A percentile compares a stretch with the other conserved stretches of the same genome.
These are phyloP conservation scores for Catharus fuscescens DNA, from an alignment of 2,113 vertebrate genomes.

Conservation along the genomic window DNA sequence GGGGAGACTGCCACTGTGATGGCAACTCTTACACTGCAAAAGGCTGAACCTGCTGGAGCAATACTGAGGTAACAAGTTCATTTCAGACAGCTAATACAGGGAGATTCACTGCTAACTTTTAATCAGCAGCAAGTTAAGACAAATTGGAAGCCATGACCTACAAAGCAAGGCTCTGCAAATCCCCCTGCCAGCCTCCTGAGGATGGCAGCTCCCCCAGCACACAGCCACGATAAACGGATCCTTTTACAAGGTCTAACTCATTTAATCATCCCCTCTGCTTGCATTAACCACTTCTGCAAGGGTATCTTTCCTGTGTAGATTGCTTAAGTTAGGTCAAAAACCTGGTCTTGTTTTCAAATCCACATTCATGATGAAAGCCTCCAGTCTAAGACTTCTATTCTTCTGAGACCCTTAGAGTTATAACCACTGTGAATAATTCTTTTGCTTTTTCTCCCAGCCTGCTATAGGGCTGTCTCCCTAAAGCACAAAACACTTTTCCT, in stretches of 20 bases:
- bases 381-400: constrained; percentile 34
- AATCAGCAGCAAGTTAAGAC: constrained; percentile 51
- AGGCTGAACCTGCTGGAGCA: not conserved
- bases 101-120: constrained; percentile 22
- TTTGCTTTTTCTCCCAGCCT: not conserved
- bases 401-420: constrained; percentile 28
- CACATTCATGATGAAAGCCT: constrained; percentile 35
- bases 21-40: not conserved
- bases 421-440: constrained; percentile 42
- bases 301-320: not conserved
- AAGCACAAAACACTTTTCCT: constrained; percentile 27
- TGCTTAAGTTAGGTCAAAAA: constrained; percentile 45
- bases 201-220: not conserved
- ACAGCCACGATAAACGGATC: constrained; percentile 33
- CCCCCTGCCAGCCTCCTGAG: constrained; percentile 7
- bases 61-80: not conserved
- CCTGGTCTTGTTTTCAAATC: constrained; percentile 51
- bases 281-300: constrained; percentile 37
- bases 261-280: constrained; percentile 35
- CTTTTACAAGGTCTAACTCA: constrained; percentile 24
- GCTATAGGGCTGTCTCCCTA: constrained; percentile 10
- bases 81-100: not conserved
- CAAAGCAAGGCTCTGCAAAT: constrained; percentile 44
- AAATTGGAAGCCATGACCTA: constrained; percentile 48
- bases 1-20: not conserved